phyloP scores from a whole-genome alignment of 2,113 vertebrate species.

The Syngnathus scovelli region DNA sequence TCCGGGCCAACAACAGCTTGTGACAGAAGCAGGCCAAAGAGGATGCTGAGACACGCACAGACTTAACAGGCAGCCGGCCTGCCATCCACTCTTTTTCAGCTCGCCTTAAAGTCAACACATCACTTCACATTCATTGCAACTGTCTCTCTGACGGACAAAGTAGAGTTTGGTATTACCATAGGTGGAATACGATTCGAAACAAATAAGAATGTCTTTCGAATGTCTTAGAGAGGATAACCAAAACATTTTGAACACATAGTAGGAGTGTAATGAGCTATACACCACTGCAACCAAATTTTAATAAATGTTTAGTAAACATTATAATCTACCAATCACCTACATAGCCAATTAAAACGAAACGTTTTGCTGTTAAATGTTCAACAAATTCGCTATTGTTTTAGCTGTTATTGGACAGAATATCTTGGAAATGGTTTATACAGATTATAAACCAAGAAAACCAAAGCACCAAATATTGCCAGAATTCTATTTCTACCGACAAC shows the following conservation, averaged over 20 bases:
- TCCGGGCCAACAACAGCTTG: conserved; percentile 61
- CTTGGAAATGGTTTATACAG: neutral
- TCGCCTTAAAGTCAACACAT: conserved; percentile 65
- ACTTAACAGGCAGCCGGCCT: conserved; percentile 64
- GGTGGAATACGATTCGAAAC: conserved; percentile 15
- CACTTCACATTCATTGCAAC: conserved; percentile 53
- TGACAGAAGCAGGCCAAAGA: conserved; percentile 72
- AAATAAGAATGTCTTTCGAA: conserved; percentile 29
- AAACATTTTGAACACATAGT: neutral
- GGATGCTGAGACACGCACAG: conserved; percentile 57
- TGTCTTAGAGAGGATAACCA: conserved; percentile 3
- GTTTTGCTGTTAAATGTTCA: neutral
- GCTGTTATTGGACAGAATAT: neutral
- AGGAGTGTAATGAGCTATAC: neutral
- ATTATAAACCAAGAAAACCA: neutral
- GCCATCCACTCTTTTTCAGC: conserved; percentile 65
- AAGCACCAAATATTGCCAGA: neutral
- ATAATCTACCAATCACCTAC: neutral
- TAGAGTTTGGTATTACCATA: conserved; percentile 24
- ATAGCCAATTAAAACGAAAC: neutral
- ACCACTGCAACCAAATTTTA: neutral
- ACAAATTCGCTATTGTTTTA: neutral
- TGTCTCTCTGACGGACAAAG: conserved; percentile 31
- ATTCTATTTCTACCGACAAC: conserved; percentile 62
- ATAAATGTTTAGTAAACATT: neutral